Evolutionary conservation across 2,888 invertebrate genomes (phyloP).

Genomic region (Anorthoa munda): DNA sequence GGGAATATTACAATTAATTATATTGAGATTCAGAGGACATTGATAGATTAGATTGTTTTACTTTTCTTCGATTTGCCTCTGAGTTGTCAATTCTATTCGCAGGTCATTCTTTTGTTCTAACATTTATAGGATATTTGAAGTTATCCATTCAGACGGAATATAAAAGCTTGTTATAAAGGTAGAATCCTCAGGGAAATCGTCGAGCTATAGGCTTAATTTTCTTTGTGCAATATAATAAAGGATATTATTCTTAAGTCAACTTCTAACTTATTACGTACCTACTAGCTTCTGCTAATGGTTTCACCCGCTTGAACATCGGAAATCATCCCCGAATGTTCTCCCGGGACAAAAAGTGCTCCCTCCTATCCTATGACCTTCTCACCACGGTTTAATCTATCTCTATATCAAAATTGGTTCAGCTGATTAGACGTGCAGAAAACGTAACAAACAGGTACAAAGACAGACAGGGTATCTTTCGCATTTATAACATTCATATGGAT

Average conservation of each 20-base stretch:
- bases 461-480: too few relatives aligned
- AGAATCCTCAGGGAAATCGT: neutral
- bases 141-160: neutral
- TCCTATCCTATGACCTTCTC: too few relatives aligned
- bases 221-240: neutral
- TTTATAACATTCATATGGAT: too few relatives aligned
- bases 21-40: neutral
- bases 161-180: neutral
- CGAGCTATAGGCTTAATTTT: neutral
- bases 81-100: neutral
- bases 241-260: neutral
- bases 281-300: too few relatives aligned
- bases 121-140: neutral
- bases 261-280: too few relatives aligned
- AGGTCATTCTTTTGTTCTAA: neutral
- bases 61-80: conserved; percentile 6
- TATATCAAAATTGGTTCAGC: too few relatives aligned
- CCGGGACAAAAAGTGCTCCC: too few relatives aligned
- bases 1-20: neutral
- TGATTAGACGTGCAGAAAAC: too few relatives aligned
- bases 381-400: too few relatives aligned
- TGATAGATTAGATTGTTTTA: conserved; percentile 24
- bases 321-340: too few relatives aligned
- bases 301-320: too few relatives aligned
- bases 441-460: too few relatives aligned